Base-by-base conservation (phyloP, 2,888 invertebrate species). In the Hylaea fasciaria region DNA sequence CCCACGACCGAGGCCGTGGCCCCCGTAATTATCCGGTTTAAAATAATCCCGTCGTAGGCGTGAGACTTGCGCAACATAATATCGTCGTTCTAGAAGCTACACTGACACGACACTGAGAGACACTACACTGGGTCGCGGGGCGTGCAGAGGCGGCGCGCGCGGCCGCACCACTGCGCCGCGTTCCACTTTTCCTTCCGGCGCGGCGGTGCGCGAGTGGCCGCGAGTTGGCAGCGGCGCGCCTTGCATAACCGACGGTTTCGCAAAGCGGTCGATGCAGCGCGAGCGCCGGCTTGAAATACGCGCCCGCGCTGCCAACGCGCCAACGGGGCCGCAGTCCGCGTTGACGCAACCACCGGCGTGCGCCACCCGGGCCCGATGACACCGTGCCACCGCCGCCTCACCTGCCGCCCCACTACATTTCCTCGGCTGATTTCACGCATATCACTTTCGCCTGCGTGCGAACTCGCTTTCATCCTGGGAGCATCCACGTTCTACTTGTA, bases 161-260 rank as follows among this genome's bases (percentile, higher is more conserved):
- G 87, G 85, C 83, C 84, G 81, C 79, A 80, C 86, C 91, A 91
- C 90, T 91, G 91, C 89, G 88, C 74, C 83, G 84, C 89, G 91
- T 90, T 92, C 92, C 89, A 92, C 91, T 92, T 91, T 91, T 91
- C 90, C 91, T 91, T 91, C 91, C 92, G 91, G 87, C 91, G 89
- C 32, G 32, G 87, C 81, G 81, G 79, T 77, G 83, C 80, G 78
- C 82, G 85, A 81, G 80, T 81, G 78, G 83, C 75, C 78, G 85
- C 90, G 89, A 89, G 89, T 91, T 91, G 92, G 92, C 92, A 92
- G 86, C 89, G 87, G 85, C 87, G 79, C 85, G 86, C 87, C 91
- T 91, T 91, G 91, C 91, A 91, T 91, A 91, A 92, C 91, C 85
- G 81, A 78, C 83, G 85, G 87, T 92, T 91, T 91, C 92, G 92